Conservation (phyloP, 2,888 invertebrate species). For the Lasioglossum villosulum region DNA sequence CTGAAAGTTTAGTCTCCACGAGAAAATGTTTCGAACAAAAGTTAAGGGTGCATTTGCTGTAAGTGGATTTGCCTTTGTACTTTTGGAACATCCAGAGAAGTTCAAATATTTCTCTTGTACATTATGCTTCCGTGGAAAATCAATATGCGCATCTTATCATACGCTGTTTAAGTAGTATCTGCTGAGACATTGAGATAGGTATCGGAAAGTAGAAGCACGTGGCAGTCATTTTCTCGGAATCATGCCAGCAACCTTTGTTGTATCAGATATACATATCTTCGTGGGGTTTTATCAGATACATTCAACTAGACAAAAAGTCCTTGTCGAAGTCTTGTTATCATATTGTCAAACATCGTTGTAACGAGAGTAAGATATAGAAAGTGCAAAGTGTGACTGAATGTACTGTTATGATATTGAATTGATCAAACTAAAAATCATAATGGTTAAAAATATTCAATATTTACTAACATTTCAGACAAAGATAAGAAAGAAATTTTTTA, state of each 20-base stretch:
- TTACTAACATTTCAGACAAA: too few relatives aligned
- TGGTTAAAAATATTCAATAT: not conserved
- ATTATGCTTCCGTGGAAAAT: too few relatives aligned
- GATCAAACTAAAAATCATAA: not conserved
- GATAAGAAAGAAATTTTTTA: too few relatives aligned
- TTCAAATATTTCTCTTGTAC: too few relatives aligned
- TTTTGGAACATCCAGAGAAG: too few relatives aligned
- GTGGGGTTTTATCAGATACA: not conserved
- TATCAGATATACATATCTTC: not conserved
- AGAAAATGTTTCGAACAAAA: constrained; percentile 6
- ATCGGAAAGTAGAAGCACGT: not conserved
- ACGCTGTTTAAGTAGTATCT: too few relatives aligned
- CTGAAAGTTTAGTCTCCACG: not conserved
- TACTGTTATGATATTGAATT: not conserved
- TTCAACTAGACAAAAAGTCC: not conserved
- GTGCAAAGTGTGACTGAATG: not conserved
- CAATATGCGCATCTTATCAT: too few relatives aligned
- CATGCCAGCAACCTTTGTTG: not conserved
- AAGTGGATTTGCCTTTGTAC: not conserved
- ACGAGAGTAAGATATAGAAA: not conserved
- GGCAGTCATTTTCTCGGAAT: not conserved
- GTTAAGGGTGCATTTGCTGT: not conserved
- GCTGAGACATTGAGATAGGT: not conserved
- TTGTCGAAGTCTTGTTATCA: not conserved
- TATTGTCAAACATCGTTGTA: not conserved